phyloP scores from a whole-genome alignment of 2,888 invertebrate genomes.

The Cremastinae sp. region DNA sequence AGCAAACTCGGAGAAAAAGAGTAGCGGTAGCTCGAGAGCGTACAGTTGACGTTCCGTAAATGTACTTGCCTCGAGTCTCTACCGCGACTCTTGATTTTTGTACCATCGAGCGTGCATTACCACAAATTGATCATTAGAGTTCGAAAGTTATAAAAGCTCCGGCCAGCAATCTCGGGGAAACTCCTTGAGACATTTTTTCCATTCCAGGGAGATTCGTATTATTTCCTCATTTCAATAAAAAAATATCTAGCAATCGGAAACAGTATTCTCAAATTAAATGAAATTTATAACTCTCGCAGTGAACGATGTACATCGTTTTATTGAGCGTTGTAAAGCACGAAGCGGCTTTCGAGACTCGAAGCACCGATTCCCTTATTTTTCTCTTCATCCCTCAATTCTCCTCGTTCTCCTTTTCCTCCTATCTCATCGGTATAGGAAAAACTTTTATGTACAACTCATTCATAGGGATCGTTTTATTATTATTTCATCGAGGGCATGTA shows the following conservation, averaged over 20 bases:
- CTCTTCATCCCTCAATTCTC: not conserved
- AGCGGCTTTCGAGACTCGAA: conserved; percentile 14
- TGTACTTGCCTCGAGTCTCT: too few species aligned
- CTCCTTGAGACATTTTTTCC: too few species aligned
- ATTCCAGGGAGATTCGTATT: too few species aligned
- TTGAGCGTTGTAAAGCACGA: conserved; percentile 22
- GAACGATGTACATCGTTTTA: conserved; percentile 15
- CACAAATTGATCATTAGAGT: too few species aligned
- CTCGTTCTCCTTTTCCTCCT: not conserved
- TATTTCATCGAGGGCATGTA: conserved; percentile 44
- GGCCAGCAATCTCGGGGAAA: too few species aligned
- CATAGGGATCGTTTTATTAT: conserved; percentile 48
- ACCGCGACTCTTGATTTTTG: too few species aligned
- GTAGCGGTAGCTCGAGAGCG: too few species aligned
- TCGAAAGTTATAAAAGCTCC: too few species aligned
- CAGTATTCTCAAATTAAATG: not conserved
- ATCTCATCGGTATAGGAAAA: conserved; percentile 18
- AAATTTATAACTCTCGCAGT: not conserved
- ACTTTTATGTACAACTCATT: conserved; percentile 25
- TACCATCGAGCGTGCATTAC: too few species aligned
- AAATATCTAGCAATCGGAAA: not conserved
- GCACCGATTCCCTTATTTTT: conserved; percentile 24
- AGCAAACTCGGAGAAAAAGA: too few species aligned
- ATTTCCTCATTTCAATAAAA: conserved; percentile 2
- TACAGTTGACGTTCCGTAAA: too few species aligned